Evolutionary conservation across 1,140 invertebrate genomes (phyloP).

Genomic region (Saccostrea glomerata): DNA sequence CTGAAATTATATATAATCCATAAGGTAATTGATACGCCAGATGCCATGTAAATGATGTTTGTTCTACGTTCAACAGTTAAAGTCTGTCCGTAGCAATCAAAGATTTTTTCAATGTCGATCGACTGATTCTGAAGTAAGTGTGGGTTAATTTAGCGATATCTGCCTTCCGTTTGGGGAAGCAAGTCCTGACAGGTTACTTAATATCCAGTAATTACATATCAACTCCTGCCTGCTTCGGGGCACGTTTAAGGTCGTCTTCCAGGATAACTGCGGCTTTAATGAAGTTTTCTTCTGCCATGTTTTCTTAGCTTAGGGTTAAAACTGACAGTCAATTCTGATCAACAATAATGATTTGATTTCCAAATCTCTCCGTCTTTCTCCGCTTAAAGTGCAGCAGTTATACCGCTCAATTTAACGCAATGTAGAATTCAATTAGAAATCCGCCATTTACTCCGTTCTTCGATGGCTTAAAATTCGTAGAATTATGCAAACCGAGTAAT

Average conservation of each 20-base stretch:
- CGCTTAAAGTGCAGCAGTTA: neutral
- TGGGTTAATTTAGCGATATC: neutral
- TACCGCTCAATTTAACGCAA: conserved; percentile 1
- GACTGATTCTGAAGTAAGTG: neutral
- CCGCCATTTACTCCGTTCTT: neutral
- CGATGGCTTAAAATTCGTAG: neutral
- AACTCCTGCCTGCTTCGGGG: neutral
- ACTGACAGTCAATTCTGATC: neutral
- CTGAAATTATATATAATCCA: neutral
- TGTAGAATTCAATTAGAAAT: conserved; percentile 11
- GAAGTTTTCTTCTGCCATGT: conserved; percentile 1
- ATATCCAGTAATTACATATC: neutral
- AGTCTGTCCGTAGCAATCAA: neutral
- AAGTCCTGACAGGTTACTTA: neutral
- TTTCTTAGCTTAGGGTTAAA: neutral
- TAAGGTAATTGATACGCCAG: neutral
- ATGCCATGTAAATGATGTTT: neutral
- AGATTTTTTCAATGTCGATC: neutral
- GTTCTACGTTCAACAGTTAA: neutral
- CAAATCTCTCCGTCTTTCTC: conserved; percentile 15
- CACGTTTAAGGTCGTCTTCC: conserved; percentile 3
- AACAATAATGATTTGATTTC: neutral
- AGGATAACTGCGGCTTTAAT: neutral
- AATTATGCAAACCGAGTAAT: neutral
- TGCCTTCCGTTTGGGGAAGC: neutral